phyloP scores from a whole-genome alignment of 2,888 invertebrate species.

The Drosophila nigritarsus region DNA sequence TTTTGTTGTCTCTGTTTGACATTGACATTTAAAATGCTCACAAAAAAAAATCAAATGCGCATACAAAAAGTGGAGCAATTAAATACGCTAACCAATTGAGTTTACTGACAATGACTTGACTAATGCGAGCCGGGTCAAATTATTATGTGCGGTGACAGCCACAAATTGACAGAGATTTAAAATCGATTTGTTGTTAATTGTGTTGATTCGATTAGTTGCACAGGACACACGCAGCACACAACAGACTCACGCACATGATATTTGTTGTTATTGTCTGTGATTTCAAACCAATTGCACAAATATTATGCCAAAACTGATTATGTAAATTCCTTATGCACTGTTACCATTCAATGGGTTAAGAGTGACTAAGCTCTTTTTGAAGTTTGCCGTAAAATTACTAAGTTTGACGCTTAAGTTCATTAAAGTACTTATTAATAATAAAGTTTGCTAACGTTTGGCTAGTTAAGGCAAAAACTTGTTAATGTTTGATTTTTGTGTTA shows the following conservation, averaged over 20 bases:
- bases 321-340: conserved; percentile 55
- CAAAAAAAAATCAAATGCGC: conserved; percentile 10
- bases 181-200: conserved; percentile 71
- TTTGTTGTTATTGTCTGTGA: conserved; percentile 20
- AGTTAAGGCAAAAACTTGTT: background rate
- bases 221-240: conserved; percentile 4
- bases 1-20: background rate
- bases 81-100: conserved; percentile 31
- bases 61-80: conserved; percentile 32
- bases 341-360: background rate
- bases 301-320: conserved; percentile 60
- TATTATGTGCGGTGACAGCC: conserved; percentile 28
- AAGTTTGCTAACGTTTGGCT: too few species aligned
- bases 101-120: conserved; percentile 20
- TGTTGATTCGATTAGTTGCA: conserved; percentile 57
- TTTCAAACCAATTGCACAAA: conserved; percentile 27
- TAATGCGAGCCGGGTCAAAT: conserved; percentile 24
- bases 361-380: background rate
- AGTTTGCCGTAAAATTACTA: background rate
- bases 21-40: too few species aligned
- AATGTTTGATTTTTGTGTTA: too few species aligned
- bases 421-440: too few species aligned
- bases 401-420: background rate
- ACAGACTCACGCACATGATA: background rate
- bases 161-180: conserved; percentile 49